Evolutionary conservation across 1,140 invertebrate species (phyloP), one percentile per base, ranked within the genome.

Genomic region (Lasioglossum albipes): DNA sequence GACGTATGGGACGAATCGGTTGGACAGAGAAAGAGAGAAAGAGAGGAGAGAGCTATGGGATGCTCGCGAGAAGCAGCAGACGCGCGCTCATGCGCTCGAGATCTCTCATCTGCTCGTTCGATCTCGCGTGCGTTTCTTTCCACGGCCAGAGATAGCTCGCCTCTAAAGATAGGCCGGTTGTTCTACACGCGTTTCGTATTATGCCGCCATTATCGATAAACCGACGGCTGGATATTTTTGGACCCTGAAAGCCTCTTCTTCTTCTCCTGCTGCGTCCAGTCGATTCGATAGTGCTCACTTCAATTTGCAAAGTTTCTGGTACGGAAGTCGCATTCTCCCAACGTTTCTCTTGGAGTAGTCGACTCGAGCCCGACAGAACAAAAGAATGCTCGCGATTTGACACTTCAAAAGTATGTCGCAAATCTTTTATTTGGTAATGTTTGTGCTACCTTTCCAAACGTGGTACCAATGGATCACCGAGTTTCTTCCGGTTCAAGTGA

Each of bases 131-230:
- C 71, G 82, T 84, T 87, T 84, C 82, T 86, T 87, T 87, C 75
- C 67, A 59, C 75, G 36, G 49, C 31, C 68, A 70, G 59, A 84
- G 78, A 87, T 87, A 84, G 86, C 86, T 87, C 73, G 85, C 57
- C 85, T 87, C 86, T 87, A 87, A 87, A 87, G 86, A 87, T 87
- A 87, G 85, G 73, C 59, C 68, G 78, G 82, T 70, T 61, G 68
- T 76, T 79, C 64, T 84, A 75, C 72, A 69, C 84, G 67, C 81
- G 75, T 66, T 71, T 75, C 65, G 82, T 82, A 86, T 87, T 84
- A 79, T 87, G 64, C 76, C 79, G 82, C 68, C 79, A 82, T 86
- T 86, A 77, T 81, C 85, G 85, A 79, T 84, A 84, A 86, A 86
- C 75, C 64, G 54, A 52, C 27, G 64, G 10, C 18, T 49, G 74